Evolutionary conservation across 2,113 vertebrate species (phyloP).

Genomic region (Thomomys bottae): DNA sequence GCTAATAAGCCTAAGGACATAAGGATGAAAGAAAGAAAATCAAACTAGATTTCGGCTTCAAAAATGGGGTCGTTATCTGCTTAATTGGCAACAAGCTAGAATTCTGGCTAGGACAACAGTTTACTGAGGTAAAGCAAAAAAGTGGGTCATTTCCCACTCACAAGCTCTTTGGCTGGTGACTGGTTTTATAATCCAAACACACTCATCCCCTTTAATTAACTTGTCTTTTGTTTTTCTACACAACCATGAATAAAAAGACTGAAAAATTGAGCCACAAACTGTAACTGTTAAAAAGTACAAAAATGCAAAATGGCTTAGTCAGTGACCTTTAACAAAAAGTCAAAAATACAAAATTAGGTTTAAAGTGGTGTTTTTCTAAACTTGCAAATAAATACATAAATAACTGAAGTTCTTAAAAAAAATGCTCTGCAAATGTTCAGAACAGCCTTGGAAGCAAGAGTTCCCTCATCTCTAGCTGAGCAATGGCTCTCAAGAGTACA

Average conservation of each 20-base stretch:
- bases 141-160: conserved; percentile 49
- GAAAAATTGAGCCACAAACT: background rate
- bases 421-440: background rate
- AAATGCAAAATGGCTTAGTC: conserved; percentile 29
- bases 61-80: background rate
- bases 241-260: background rate
- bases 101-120: conserved; percentile 1
- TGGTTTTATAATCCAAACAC: conserved; percentile 1
- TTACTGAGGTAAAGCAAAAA: conserved; percentile 48
- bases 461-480: background rate
- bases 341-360: conserved; percentile 41
- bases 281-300: background rate
- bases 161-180: background rate
- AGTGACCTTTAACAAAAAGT: background rate
- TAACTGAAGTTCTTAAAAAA: background rate
- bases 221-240: background rate
- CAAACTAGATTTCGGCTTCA: background rate
- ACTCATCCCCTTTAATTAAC: conserved; percentile 45
- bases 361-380: background rate
- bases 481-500: background rate
- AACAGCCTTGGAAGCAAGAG: background rate
- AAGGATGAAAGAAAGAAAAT: background rate
- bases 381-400: background rate
- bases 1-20: background rate
- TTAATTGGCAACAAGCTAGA: conserved; percentile 32